phyloP scores from a whole-genome alignment of 2,113 vertebrate genomes.

The Laticauda laticaudata region DNA sequence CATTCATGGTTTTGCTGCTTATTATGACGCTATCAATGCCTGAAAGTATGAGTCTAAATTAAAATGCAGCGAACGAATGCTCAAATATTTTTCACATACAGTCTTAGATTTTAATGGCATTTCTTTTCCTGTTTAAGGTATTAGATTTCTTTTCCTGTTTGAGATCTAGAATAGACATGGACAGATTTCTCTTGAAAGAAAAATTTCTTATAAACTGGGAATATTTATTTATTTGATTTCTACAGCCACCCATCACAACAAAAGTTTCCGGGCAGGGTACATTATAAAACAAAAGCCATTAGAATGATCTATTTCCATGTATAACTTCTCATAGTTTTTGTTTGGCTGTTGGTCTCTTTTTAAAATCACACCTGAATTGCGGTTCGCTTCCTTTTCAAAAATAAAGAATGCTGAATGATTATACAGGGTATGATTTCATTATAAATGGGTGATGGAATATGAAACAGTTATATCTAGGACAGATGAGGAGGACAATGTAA shows the following conservation, averaged over 20 bases:
- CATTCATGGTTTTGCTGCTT: neutral
- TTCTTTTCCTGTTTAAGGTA: neutral
- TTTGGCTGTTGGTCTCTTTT: neutral
- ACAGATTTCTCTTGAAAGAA: neutral
- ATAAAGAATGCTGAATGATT: neutral
- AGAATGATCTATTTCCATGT: neutral
- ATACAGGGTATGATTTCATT: neutral
- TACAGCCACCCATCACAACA: neutral
- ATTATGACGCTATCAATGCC: neutral
- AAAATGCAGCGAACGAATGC: neutral
- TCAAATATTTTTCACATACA: neutral
- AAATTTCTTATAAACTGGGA: neutral
- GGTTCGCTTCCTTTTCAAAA: neutral
- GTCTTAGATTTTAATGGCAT: neutral
- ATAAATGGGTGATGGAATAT: neutral
- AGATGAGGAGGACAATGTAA: neutral
- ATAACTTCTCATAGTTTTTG: neutral
- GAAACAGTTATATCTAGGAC: neutral
- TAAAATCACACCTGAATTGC: neutral
- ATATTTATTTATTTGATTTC: neutral
- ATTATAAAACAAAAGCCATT: neutral
- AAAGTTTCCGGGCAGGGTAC: neutral
- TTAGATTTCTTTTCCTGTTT: neutral
- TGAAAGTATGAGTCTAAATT: neutral
- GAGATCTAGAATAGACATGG: neutral